Evolutionary conservation across 2,797 vertebrate species (phyloP), one percentile per base, ranked within the genome.

Genomic region (Sebastes itinus): DNA sequence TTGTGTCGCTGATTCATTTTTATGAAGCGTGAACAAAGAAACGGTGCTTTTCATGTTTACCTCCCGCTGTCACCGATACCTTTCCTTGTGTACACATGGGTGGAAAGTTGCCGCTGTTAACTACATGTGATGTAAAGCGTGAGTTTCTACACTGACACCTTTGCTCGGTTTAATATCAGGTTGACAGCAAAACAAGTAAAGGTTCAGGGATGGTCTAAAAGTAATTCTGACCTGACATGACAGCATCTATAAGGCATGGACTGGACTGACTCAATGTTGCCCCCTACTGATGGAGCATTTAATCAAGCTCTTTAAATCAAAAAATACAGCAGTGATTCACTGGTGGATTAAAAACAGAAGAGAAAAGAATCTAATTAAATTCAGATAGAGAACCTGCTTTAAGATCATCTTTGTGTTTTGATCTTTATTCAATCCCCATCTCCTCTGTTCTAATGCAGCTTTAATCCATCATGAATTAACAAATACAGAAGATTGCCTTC

Each of bases 401-500:
- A 55, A 56, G 63, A 56, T 30, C 33, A 61, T 70, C 32, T 72
- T 79, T 70, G 49, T 62, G 25, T 84, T 85, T 78, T 54, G 5
- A 86, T 88, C 81, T 95, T 95, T 95, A 95, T 94, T 95, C 73
- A 71, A 60, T 52, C 69, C 75, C 77, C 76, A 76, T 83, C 82
- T 84, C 84, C 54, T 84, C 81, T 81, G 88, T 81, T 87, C 78
- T 84, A 83, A 71, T 83, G 79, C 81, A 77, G 88, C 75, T 82
- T 92, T 82, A 88, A 71, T 86, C 77, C 78, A 63, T 68, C 75
- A 58, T 60, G 69, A 89, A 75, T 77, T 78, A 82, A 86, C 80
- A 81, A 73, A 84, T 20, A 86, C 84, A 91, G 80, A 77, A 52
- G 68, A 87, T 46, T 28, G 54, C 78, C 77, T 73, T 84, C 91